Evolutionary conservation across 1,140 invertebrate species (phyloP).

Genomic region (Halictus rubicundus): DNA sequence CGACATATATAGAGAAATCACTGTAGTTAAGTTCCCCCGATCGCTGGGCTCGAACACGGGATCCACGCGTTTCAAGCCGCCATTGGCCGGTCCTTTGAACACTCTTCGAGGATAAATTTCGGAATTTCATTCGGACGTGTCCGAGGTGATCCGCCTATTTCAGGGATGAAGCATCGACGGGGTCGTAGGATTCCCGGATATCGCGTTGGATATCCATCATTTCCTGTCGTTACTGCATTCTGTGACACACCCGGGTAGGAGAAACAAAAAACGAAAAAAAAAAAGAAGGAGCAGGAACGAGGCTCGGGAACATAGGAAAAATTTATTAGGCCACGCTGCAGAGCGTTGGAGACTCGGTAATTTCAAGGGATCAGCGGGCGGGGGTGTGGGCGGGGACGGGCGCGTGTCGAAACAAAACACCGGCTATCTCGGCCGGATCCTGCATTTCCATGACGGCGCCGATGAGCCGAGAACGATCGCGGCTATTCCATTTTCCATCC

Average conservation of each 20-base stretch:
- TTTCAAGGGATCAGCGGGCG: not conserved
- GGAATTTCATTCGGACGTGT: not conserved
- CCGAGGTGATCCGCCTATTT: not conserved
- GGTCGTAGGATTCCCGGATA: not conserved
- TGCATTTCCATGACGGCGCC: constrained; percentile 50
- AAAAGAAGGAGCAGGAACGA: not conserved
- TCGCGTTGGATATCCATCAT: constrained; percentile 8
- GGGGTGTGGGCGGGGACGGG: not conserved
- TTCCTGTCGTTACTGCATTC: not conserved
- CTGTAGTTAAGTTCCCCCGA: not conserved
- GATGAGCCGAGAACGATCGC: constrained; percentile 54
- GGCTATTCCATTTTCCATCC: constrained; percentile 62
- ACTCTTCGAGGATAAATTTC: not conserved
- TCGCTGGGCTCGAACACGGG: no score
- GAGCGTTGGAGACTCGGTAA: not conserved
- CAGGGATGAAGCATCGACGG: not conserved
- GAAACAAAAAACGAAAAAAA: not conserved
- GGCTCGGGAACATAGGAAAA: no score
- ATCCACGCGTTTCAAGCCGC: not conserved
- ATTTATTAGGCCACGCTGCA: not conserved
- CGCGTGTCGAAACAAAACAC: constrained; percentile 21
- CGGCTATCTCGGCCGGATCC: constrained; percentile 42
- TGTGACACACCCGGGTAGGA: not conserved
- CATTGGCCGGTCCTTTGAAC: not conserved
- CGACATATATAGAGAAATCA: no score